Evolutionary conservation across 2,888 invertebrate species (phyloP).

Genomic region (Baronia brevicornis): DNA sequence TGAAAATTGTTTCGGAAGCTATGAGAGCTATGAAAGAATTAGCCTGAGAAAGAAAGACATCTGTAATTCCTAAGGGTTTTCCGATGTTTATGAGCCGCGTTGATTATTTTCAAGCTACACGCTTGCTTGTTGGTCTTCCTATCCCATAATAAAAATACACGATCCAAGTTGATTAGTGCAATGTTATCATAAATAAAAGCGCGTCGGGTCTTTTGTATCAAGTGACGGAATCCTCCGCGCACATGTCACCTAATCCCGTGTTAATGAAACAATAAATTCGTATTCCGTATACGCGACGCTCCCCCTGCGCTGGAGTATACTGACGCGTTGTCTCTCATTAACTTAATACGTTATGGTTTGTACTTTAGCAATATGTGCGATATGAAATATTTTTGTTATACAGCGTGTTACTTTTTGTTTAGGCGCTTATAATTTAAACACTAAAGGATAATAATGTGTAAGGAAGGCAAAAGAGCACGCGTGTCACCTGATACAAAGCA

Average conservation of each 20-base stretch:
- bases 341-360: conserved; percentile 64
- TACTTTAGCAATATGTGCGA: conserved; percentile 53
- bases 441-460: background rate
- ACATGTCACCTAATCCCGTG: conserved; percentile 41
- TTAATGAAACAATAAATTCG: conserved; percentile 66
- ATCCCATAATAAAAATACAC: background rate
- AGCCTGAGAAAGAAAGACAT: too few relatives aligned
- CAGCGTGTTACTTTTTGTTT: conserved; percentile 28
- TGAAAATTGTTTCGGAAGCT: too few relatives aligned
- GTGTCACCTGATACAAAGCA: too few relatives aligned
- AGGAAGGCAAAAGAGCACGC: too few relatives aligned
- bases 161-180: background rate
- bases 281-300: conserved; percentile 42
- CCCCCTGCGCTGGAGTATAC: conserved; percentile 40
- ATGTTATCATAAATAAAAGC: background rate
- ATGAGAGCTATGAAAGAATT: too few relatives aligned
- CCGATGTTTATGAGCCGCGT: too few relatives aligned
- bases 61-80: too few relatives aligned
- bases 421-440: too few relatives aligned
- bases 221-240: conserved; percentile 19
- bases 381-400: conserved; percentile 48
- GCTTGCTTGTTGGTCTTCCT: too few relatives aligned
- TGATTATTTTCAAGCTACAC: too few relatives aligned
- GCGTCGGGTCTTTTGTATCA: conserved; percentile 1
- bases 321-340: conserved; percentile 65